Evolutionary conservation across 2,113 vertebrate species (phyloP), one percentile per base, ranked within the genome.

Genomic region (Sorex araneus): DNA sequence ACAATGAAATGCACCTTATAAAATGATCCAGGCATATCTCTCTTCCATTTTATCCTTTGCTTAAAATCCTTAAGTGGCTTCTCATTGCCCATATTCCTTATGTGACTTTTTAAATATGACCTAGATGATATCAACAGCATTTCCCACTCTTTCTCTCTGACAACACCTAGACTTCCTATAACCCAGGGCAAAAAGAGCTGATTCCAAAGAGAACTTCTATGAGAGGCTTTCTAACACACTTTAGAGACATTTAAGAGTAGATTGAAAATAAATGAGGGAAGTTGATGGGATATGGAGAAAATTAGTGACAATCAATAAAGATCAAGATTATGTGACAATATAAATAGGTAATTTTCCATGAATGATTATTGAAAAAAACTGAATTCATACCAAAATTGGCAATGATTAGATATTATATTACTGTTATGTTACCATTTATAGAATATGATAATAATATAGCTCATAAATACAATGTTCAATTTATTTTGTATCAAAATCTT

Each of bases 291-390:
- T 45, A 18, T 69, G n/a, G 77, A 77, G 32, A 87, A 81, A 82
- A 88, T 80, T 64, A 78, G 32, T 13, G 27, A 11, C 25, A n/a
- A 88, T 87, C 36, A 45, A 87, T 16, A 50, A 28, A 82, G 1
- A 69, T 8, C 15, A 73, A 73, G 28, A 43, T 92, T 60, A 82
- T 60, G 34, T 45, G 71, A 84, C 71, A 83, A 12, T 32, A 21
- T 34, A 84, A 80, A 54, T 40, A 60, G 7, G 19, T 34, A 67
- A 78, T 45, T 75, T 71, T 73, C 36, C n/a, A 40, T 64, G 70
- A 75, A 66, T 32, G 43, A 54, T 85, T 66, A 40, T 32, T 64
- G 54, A 80, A 77, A 3, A 75, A 43, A 87, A 91, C 28, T 80
- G 28, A 76, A 93, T 10, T 88, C 34, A 60, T 11, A 60, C 57